Conservation (phyloP, 2,888 invertebrate genomes). For the Aphidoletes aphidimyza region DNA sequence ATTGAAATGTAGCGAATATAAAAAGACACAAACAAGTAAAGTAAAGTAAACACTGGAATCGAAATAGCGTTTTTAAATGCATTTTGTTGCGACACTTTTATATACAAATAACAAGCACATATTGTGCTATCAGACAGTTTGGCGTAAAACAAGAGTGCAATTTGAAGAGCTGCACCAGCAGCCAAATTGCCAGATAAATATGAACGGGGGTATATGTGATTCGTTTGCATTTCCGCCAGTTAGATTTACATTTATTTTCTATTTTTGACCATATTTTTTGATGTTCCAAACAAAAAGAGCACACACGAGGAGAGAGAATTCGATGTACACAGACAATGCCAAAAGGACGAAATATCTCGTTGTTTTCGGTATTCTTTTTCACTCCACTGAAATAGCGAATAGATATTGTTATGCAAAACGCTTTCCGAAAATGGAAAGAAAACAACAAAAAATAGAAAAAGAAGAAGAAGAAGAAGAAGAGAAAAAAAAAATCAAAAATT, state of each 20-base stretch:
- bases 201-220: not conserved
- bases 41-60: not conserved
- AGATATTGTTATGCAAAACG: slow-evolving; percentile 21
- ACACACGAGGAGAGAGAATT: not conserved
- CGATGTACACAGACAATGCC: not conserved
- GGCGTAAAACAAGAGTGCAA: not conserved
- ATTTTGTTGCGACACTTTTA: slow-evolving; percentile 4
- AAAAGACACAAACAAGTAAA: not conserved
- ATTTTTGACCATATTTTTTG: slow-evolving; percentile 38
- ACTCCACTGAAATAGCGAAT: no score
- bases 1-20: not conserved
- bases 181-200: slow-evolving; percentile 22
- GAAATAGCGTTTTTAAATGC: slow-evolving; percentile 17
- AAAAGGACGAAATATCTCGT: not conserved
- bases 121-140: not conserved
- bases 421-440: not conserved
- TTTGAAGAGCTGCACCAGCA: not conserved
- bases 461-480: not conserved
- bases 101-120: not conserved
- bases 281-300: not conserved
- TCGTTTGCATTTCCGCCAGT: not conserved
- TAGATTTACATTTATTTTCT: not conserved
- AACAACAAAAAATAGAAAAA: not conserved
- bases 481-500: not conserved
- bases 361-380: not conserved